Evolutionary conservation across 2,888 invertebrate species (phyloP), one percentile per base, ranked within the genome.

Genomic region (Eugnorisma glareosa): DNA sequence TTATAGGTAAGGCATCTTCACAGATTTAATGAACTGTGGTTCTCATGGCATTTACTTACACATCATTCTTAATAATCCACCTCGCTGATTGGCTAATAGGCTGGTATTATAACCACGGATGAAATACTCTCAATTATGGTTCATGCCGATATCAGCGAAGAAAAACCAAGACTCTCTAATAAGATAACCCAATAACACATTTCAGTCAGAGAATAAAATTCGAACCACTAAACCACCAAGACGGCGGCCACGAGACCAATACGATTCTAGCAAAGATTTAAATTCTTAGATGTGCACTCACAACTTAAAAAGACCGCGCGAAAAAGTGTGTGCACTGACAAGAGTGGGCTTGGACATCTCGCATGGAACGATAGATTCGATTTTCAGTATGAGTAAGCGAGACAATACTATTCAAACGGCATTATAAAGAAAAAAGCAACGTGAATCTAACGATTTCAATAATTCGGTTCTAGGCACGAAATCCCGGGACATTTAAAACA

Each of bases 21-120:
- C n/a, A 73, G n/a, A 73, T 73, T 73, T 40, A 80, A 73, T 73
- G 45, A 45, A 76, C 79, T 24, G 18, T 7, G 15, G 8, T 59
- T 80, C 80, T 48, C 57, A 24, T 59, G 73, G 48, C 13, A 61
- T 77, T 80, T n/a, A 73, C 57, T 43, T 73, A 31, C n/a, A 75
- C 21, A 54, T 4, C 1, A 43, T 75, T 35, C 40, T 40, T 40
- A n/a, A 40, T 40, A n/a, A 3, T 15, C n/a, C 40, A n/a, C 18
- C 40, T 40, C 40, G n/a, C 18, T 40, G 18, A 64, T 64, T 40
- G 40, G n/a, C 18, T 40, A 64, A 64, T 64, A 64, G 63, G n/a
- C n/a, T n/a, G n/a, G 2, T 40, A 40, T 64, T 37, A 37, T n/a
- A n/a, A 63, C 63, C 4, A 37, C 1, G n/a, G 37, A 3, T 64